Conservation (phyloP, 1,140 invertebrate genomes). For the Trichonephila inaurata region DNA sequence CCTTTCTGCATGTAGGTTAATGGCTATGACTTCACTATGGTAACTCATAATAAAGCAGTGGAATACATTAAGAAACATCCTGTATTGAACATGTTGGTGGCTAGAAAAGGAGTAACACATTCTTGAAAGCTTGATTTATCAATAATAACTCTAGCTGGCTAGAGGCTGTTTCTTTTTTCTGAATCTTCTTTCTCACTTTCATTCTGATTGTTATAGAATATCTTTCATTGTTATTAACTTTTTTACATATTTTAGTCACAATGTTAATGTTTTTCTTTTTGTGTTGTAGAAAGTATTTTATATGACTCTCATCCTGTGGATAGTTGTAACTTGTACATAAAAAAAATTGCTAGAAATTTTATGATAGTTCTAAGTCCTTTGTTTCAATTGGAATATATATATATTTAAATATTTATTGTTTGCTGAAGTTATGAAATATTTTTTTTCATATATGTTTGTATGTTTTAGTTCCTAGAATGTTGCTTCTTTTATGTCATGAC, state of each 20-base stretch:
- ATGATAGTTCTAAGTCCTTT: not conserved
- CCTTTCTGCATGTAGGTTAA: conserved; percentile 85
- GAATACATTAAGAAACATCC: conserved; percentile 98
- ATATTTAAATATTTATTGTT: conserved; percentile 23
- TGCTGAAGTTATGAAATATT: not conserved
- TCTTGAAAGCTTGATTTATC: conserved; percentile 62
- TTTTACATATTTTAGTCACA: not conserved
- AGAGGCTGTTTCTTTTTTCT: not conserved
- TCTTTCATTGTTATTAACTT: conserved; percentile 86
- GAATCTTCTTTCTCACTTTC: not conserved
- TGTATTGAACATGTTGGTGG: conserved; percentile 96
- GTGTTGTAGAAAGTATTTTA: not conserved
- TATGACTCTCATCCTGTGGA: not conserved
- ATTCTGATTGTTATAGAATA: conserved; percentile 6
- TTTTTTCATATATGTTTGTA: not conserved
- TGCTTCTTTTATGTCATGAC: not conserved
- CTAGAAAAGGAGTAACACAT: conserved; percentile 95
- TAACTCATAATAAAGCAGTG: conserved; percentile 99
- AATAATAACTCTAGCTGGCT: conserved; percentile 46
- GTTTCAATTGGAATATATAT: not conserved
- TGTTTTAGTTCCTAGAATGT: not conserved
- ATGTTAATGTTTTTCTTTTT: not conserved
- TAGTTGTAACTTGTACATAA: conserved; percentile 9
- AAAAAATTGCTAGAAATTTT: not conserved
- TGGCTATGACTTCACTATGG: conserved; percentile 98